Base-by-base conservation (phyloP, 2,797 vertebrate genomes). In the Natrix natrix region DNA sequence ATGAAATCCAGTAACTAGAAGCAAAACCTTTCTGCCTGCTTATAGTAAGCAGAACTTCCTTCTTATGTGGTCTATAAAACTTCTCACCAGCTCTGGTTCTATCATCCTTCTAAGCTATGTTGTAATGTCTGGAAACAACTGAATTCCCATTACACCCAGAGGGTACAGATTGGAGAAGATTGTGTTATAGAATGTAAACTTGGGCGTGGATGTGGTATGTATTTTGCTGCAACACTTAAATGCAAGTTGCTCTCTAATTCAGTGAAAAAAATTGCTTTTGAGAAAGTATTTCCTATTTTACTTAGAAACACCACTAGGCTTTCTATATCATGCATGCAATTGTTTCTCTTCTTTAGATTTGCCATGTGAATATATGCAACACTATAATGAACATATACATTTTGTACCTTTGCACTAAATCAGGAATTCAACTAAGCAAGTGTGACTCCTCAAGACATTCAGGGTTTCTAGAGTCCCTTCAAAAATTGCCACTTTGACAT, bases 1-100 rank as follows among this genome's bases (percentile, higher is more conserved):
- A 95, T 43, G 93, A 60, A 96, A 94, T 94, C 94, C 86, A 95
- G 59, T 69, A 91, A 94, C 48, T 63, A 43, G 69, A 32, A 95
- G 91, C 88, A 96, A 94, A 90, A 92, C 93, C 92, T 91, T 93
- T 56, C 88, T 96, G 94, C 93, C 93, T 94, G 92, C 87, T 87
- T 95, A 54, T 96, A 93, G 95, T 95, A 97, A 90, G 74, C 93
- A 94, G 87, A 95, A 66, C 37, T 90, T 90, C 88, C 86, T 86
- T 97, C 69, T 94, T 94, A 95, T 96, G 95, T 94, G 96, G 92
- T 43, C 8, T 43, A 10, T 28, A 83, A 57, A 96, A 94, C 88
- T 93, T 90, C 0, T 94, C 91, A n/a, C 17, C 6, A 94, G 92
- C 90, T 90, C 48, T 22, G 60, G 16, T 87, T 95, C 48, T 92